Conservation (phyloP, 2,888 invertebrate genomes). For the Psococerastis gibbosa region DNA sequence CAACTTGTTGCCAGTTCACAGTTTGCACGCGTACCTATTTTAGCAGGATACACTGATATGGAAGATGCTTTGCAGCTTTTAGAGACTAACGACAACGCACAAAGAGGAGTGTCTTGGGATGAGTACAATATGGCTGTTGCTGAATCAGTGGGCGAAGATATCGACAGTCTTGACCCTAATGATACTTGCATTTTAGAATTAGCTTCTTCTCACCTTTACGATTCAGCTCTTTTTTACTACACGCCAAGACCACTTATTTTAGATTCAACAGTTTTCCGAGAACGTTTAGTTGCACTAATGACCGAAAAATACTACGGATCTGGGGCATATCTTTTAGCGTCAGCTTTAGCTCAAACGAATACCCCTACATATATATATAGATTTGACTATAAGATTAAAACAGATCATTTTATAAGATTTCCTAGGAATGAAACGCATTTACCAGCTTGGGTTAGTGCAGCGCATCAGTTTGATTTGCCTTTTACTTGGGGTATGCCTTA, state of each 20-base stretch:
- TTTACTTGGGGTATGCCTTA: conserved; percentile 68
- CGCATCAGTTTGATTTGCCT: conserved; percentile 63
- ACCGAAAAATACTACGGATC: conserved; percentile 58
- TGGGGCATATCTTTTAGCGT: conserved; percentile 47
- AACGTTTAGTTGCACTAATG: conserved; percentile 47
- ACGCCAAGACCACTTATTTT: conserved; percentile 42
- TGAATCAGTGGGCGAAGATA: conserved; percentile 41
- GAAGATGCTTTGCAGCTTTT: conserved; percentile 47
- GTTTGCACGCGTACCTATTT: conserved; percentile 35
- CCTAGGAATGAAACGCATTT: conserved; percentile 43
- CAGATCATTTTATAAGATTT: conserved; percentile 12
- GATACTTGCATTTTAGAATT: conserved; percentile 28
- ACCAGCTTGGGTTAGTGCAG: conserved; percentile 60
- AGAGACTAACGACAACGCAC: conserved; percentile 34
- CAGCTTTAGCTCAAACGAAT: conserved; percentile 34
- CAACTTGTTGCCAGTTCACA: conserved; percentile 16
- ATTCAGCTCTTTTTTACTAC: conserved; percentile 59
- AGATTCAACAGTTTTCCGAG: conserved; percentile 39
- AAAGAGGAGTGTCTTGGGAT: conserved; percentile 37
- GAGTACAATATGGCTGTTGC: conserved; percentile 42
- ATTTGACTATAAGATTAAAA: conserved; percentile 35
- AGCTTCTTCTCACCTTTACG: conserved; percentile 20
- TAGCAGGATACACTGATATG: conserved; percentile 66
- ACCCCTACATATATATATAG: conserved; percentile 44
- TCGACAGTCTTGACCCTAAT: conserved; percentile 33